These are phyloP conservation scores for Blastobasis adustella DNA, from an alignment of 2,888 invertebrate species.

Conservation along the genomic window DNA sequence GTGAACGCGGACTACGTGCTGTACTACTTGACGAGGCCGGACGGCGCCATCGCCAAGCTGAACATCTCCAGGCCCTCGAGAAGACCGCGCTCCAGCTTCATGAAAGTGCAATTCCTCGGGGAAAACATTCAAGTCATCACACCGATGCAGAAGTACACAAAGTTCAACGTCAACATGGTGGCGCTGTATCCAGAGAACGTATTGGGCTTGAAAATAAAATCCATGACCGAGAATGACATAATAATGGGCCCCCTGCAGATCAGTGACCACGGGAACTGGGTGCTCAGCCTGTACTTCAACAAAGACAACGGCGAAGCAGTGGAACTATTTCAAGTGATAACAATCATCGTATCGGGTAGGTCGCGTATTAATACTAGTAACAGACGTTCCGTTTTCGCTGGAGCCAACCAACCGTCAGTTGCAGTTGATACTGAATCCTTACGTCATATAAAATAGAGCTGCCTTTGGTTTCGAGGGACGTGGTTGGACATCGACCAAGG, in stretches of 20 bases:
- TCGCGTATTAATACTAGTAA: neutral
- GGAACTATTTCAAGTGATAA: conserved; percentile 52
- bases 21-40: conserved; percentile 42
- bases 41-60: conserved; percentile 31
- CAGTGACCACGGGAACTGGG: conserved; percentile 58
- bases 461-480: too few relatives aligned
- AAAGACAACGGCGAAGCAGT: conserved; percentile 31
- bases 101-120: conserved; percentile 8
- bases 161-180: conserved; percentile 23
- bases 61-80: conserved; percentile 15
- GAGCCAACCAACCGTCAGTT: too few relatives aligned
- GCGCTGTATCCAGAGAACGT: conserved; percentile 2
- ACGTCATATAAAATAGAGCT: too few relatives aligned
- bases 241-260: conserved; percentile 44
- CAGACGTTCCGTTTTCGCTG: too few relatives aligned
- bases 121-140: conserved; percentile 14
- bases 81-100: conserved; percentile 6
- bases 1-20: conserved; percentile 20
- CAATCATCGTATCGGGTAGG: conserved; percentile 47
- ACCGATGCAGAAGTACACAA: conserved; percentile 17
- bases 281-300: conserved; percentile 38
- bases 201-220: conserved; percentile 15
- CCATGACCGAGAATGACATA: conserved; percentile 35
- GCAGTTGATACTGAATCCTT: too few relatives aligned
- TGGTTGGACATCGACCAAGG: too few relatives aligned